phyloP scores from a whole-genome alignment of 2,888 invertebrate species.

The Acleris sparsana region DNA sequence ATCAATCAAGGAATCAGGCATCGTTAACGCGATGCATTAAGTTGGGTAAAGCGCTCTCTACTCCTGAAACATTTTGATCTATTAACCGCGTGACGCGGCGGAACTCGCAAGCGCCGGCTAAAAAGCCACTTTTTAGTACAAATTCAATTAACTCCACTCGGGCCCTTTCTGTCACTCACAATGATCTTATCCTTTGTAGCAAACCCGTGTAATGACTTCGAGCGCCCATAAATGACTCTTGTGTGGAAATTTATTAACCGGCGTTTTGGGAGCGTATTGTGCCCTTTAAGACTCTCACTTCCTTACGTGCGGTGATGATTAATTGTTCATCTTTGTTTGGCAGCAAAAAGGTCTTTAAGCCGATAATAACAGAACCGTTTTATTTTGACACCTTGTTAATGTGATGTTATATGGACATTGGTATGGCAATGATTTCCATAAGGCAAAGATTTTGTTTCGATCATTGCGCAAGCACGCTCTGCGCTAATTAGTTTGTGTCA shows the following conservation, averaged over 20 bases:
- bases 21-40: conserved; percentile 77
- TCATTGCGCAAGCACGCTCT: conserved; percentile 13
- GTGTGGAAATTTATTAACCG: conserved; percentile 75
- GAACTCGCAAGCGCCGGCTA: conserved; percentile 71
- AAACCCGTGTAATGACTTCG: conserved; percentile 78
- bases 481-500: conserved; percentile 17
- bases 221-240: conserved; percentile 74
- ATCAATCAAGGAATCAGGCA: conserved; percentile 79
- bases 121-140: conserved; percentile 77
- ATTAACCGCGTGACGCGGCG: conserved; percentile 76
- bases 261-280: conserved; percentile 66
- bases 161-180: conserved; percentile 71
- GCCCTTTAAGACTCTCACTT: conserved; percentile 59
- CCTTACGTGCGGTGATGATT: conserved; percentile 64
- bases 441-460: conserved; percentile 15
- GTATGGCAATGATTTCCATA: conserved; percentile 26
- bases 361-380: conserved; percentile 26
- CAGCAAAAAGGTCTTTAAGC: conserved; percentile 40
- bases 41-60: conserved; percentile 71
- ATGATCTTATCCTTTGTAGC: conserved; percentile 70
- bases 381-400: conserved; percentile 37
- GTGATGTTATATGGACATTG: conserved; percentile 31
- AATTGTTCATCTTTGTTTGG: conserved; percentile 59
- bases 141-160: conserved; percentile 80
- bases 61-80: conserved; percentile 77